These are phyloP conservation scores for Drosophila ohnishii DNA, from an alignment of 1,140 invertebrate genomes.

Conservation along the genomic window DNA sequence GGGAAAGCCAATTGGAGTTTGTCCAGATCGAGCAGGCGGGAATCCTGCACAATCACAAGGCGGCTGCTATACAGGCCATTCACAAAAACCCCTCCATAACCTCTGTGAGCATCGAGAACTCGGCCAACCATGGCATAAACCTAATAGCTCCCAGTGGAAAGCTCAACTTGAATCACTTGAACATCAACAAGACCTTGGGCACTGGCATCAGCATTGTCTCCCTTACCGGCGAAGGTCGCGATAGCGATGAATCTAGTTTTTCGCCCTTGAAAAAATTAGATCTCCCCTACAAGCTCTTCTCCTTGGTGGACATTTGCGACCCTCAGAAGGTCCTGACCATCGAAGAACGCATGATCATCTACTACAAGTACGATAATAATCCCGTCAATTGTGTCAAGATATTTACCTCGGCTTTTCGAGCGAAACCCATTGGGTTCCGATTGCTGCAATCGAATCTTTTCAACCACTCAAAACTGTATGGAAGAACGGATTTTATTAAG, in stretches of 20 bases:
- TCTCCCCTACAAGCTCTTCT: constrained; percentile 97
- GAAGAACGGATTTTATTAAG: constrained; percentile 91
- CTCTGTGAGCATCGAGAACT: constrained; percentile 92
- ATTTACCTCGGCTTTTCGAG: constrained; percentile 92
- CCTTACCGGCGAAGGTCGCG: constrained; percentile 95
- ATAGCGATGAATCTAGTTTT: constrained; percentile 93
- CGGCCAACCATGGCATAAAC: constrained; percentile 96
- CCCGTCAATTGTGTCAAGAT: constrained; percentile 99
- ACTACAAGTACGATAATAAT: constrained; percentile 98
- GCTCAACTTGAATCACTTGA: constrained; percentile 88
- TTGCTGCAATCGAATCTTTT: constrained; percentile 97
- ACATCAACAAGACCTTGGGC: constrained; percentile 93
- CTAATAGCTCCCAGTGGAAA: constrained; percentile 93
- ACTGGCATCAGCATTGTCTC: constrained; percentile 94
- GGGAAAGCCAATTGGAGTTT: no score
- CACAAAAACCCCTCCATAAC: constrained; percentile 92
- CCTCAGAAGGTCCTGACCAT: constrained; percentile 95
- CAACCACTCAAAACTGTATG: constrained; percentile 92
- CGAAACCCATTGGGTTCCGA: constrained; percentile 94
- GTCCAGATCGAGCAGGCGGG: no score
- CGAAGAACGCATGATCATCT: constrained; percentile 95
- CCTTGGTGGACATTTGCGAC: constrained; percentile 97
- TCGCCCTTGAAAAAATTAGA: constrained; percentile 91
- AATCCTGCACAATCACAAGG: no score
- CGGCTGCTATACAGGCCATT: constrained; percentile 94